Evolutionary conservation across 1,140 invertebrate genomes (phyloP).

Genomic region (Psilanteris sp.): DNA sequence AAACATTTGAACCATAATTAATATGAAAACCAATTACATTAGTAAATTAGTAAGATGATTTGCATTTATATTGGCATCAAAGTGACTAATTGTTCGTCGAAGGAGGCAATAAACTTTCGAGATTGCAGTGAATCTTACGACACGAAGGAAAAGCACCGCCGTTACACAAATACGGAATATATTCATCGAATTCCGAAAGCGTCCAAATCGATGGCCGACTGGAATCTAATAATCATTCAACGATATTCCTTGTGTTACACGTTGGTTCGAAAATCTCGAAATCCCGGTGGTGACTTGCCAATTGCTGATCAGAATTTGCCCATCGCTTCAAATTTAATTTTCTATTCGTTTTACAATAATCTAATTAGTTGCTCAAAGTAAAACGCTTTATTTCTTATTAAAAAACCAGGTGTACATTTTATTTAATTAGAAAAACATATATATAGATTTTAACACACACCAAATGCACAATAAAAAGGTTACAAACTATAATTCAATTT

Average conservation of each 20-base stretch:
- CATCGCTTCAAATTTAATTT: constrained; percentile 31
- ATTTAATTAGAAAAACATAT: no score
- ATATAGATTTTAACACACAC: no score
- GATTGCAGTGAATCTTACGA: constrained; percentile 40
- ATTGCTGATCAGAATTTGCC: constrained; percentile 45
- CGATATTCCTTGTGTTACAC: constrained; percentile 48
- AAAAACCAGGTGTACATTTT: no score
- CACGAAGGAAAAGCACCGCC: constrained; percentile 33
- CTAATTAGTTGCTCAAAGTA: constrained; percentile 6
- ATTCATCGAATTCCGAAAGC: constrained; percentile 48
- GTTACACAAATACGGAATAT: constrained; percentile 39
- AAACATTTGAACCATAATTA: no score
- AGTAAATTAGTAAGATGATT: no score
- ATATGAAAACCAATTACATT: no score
- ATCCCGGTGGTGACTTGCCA: constrained; percentile 34
- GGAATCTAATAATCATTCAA: constrained; percentile 59
- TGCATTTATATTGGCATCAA: no score
- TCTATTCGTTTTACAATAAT: constrained; percentile 26
- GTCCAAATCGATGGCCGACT: constrained; percentile 41
- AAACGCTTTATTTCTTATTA: no score
- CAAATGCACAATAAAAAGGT: no score
- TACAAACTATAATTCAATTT: no score
- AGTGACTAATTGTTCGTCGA: no score
- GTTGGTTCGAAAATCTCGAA: constrained; percentile 45
- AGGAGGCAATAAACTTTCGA: constrained; percentile 34